Percentiles rank a stretch among this genome's conserved stretches.
Conservation (phyloP, 1,140 invertebrate genomes). For the Zaprionus gabonicus region DNA sequence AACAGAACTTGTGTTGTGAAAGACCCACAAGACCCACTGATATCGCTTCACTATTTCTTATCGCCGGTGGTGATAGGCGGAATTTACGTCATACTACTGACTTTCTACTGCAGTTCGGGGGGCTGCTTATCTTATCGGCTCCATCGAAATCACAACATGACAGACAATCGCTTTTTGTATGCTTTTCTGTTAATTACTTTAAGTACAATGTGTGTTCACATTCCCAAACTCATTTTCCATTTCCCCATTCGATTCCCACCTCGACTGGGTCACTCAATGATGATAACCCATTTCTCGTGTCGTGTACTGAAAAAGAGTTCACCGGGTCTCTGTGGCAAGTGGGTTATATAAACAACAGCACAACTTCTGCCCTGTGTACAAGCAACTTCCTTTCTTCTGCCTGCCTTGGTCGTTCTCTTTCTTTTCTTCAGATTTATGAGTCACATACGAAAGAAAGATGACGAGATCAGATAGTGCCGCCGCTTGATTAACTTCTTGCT, state of each 20-base stretch:
- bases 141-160: constrained; percentile 43
- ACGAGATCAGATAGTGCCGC: constrained; percentile 42
- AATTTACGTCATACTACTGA: constrained; percentile 53
- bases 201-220: constrained; percentile 10
- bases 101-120: constrained; percentile 29
- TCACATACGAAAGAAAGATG: constrained; percentile 44
- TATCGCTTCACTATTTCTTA: constrained; percentile 34
- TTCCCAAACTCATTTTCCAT: background rate
- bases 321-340: constrained; percentile 36
- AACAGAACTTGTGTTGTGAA: constrained; percentile 59
- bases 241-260: constrained; percentile 30
- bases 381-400: constrained; percentile 55
- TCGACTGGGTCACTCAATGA: constrained; percentile 50
- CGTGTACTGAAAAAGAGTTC: constrained; percentile 41
- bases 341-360: constrained; percentile 73
- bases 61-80: constrained; percentile 48
- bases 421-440: constrained; percentile 42
- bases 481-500: constrained; percentile 32
- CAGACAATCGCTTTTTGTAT: constrained; percentile 45
- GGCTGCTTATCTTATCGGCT: constrained; percentile 55
- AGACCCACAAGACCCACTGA: constrained; percentile 20
- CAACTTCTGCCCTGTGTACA: constrained; percentile 53
- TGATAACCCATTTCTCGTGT: constrained; percentile 68
- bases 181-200: constrained; percentile 33
- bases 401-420: background rate